Evolutionary conservation across 2,888 invertebrate genomes (phyloP), one percentile per base, ranked within the genome.

Genomic region (Eupeodes latifasciatus): DNA sequence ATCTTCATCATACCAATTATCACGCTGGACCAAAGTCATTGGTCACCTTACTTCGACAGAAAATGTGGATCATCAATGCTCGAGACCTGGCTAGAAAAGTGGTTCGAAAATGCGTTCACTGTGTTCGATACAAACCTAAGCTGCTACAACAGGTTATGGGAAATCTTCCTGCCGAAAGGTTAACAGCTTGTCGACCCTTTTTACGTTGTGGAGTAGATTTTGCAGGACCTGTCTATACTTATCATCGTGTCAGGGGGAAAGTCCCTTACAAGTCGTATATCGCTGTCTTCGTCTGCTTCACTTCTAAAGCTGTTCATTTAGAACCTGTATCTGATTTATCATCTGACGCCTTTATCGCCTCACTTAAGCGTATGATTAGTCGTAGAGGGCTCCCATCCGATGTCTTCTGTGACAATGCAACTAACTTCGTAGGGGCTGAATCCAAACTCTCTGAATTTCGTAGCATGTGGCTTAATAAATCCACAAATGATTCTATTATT

Each of bases 21-120:
- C 85, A 90, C 36, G 89, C 82, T 61, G 87, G 84, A 40, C 49
- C 85, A n/a, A 89, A 85, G n/a, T 59, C 84, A 10, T 27, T 89
- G 27, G 71, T 86, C 11, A 77, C 19, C 85, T 36, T 61, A 40
- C 14, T n/a, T n/a, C 57, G 83, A 40, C 67, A 79, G 49, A 61
- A 53, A 47, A 83, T 85, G 59, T 89, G 87, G 84, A 79, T 85
- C 34, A 85, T 81, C 34, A 81, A 71, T 44, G 51, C 51, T 47
- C 47, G 78, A 71, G 76, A 75, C 61, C n/a, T 82, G 6, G 64
- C 80, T 51, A 77, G 85, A 49, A 49, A 49, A 49, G 12, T 49
- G 14, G 49, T 14, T 12, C 61, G 67, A 27, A 62, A 59, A 0
- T 89, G 76, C 61, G n/a, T 62, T 57, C 78, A 83, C 53, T 78